Evolutionary conservation across 1,140 invertebrate species (phyloP), one percentile per base, ranked within the genome.

Genomic region (Psix sp.): DNA sequence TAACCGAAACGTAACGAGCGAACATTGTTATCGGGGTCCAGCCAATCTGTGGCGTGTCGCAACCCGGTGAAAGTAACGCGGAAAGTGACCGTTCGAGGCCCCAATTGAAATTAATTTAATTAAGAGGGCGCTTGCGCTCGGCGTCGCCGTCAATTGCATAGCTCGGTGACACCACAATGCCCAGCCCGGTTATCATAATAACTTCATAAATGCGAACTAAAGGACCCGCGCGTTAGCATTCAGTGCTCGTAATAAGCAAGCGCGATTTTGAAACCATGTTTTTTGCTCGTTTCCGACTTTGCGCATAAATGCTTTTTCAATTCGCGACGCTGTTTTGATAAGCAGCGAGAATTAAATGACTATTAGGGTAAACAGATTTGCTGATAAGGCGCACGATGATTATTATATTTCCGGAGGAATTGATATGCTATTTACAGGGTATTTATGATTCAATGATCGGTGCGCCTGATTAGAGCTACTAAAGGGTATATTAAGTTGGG

Each of bases 21-120:
- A 80, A 78, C 67, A 81, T 84, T 82, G 80, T 84, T 84, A 81
- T 82, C 79, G 52, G 49, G 74, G 46, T 51, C 33, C 62, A 66
- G 42, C 76, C 63, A 76, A 79, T 79, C 51, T 68, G 75, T 43
- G 67, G 35, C 33, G 42, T 83, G 82, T 82, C 74, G 80, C 72
- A 82, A 83, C 49, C 38, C 73, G 79, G 82, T 84, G 84, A 85
- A 84, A 85, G 82, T 84, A 59, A 77, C 59, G 76, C 74, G 71
- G 63, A 72, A 74, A 74, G 45, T 70, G 68, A 60, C 59, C 66
- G 57, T 74, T 77, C 73, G 40, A 74, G 65, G 66, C 75, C 57
- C 59, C 77, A 77, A 83, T 82, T 80, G 80, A 79, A 82, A 82
- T 82, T 82, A 79, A 82, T 80, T 82, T 81, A 83, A 85, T 85